Evolutionary conservation across 2,113 vertebrate genomes (phyloP), one percentile per base, ranked within the genome.

Genomic region (Melospiza melodia): DNA sequence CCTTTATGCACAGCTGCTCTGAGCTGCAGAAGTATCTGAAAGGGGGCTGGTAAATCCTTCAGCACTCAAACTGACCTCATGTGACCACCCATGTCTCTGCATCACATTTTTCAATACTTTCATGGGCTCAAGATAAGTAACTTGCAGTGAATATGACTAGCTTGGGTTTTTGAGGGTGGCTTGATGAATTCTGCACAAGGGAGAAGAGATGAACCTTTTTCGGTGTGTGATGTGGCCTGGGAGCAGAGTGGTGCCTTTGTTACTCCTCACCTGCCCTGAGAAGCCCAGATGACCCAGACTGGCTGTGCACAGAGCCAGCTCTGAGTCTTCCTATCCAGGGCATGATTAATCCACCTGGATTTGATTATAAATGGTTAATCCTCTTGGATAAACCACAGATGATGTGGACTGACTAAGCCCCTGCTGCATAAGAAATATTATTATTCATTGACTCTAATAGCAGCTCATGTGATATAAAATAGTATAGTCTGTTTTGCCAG

Each of bases 341-440:
- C 95, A 95, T 27, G 69, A 86, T 86, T 96, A 95, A 95, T 97
- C 94, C 94, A 95, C 94, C 92, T 94, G 82, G 72, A 92, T 93
- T 93, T 96, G 88, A 92, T 97, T 93, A 88, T 76, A 88, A 93
- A 84, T 62, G 28, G 33, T 93, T 97, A 97, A 97, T 95, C 90
- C 71, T 21, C 39, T 62, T 71, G 83, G 90, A 94, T 93, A 93
- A 95, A 92, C 11, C 75, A 77, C 24, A 69, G 75, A 92, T 83
- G 75, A 93, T 84, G 72, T 43, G 67, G 48, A 51, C 79, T 83
- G 72, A 54, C 75, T 95, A 94, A 97, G 65, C 69, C 69, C 20
- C 31, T 72, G n/a, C 76, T 74, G 65, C 61, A 68, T 81, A 91
- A 89, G 24, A 77, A 94, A 92, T 77, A 92, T 68, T 19, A 59